Evolutionary conservation across 2,113 vertebrate species (phyloP).

Genomic region (Psammodynastes pulverulentus): DNA sequence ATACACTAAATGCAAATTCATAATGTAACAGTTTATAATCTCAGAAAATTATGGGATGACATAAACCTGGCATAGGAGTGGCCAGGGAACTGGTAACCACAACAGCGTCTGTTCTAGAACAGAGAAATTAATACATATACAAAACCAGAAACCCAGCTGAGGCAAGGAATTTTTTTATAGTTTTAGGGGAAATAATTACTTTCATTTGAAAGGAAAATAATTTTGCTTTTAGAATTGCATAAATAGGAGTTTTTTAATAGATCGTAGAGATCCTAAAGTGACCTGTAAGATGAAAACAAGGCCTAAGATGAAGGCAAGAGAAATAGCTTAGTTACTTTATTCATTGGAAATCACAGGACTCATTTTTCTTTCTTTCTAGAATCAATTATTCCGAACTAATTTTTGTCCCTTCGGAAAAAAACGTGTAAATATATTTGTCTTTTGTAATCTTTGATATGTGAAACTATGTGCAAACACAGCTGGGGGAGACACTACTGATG

Average conservation of each 20-base stretch:
- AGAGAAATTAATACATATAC: background rate
- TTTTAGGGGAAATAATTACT: background rate
- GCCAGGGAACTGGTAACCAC: background rate
- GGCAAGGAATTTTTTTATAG: background rate
- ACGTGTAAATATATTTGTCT: background rate
- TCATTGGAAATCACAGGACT: background rate
- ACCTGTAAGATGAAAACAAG: background rate
- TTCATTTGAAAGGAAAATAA: background rate
- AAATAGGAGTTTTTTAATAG: background rate
- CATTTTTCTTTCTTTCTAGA: background rate
- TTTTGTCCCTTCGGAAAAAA: background rate
- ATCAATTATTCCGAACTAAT: background rate
- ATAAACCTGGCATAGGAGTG: background rate
- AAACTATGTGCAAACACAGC: background rate
- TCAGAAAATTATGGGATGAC: background rate
- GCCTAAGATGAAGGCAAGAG: background rate
- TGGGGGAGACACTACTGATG: background rate
- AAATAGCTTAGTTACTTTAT: background rate
- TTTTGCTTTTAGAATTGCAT: background rate
- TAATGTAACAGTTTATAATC: background rate
- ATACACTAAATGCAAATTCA: background rate
- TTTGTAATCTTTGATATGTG: background rate
- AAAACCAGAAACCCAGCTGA: background rate
- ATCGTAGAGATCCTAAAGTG: background rate
- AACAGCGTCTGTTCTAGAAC: background rate